Conservation (phyloP, 2,113 vertebrate species). For the Paradoxurus hermaphroditus region DNA sequence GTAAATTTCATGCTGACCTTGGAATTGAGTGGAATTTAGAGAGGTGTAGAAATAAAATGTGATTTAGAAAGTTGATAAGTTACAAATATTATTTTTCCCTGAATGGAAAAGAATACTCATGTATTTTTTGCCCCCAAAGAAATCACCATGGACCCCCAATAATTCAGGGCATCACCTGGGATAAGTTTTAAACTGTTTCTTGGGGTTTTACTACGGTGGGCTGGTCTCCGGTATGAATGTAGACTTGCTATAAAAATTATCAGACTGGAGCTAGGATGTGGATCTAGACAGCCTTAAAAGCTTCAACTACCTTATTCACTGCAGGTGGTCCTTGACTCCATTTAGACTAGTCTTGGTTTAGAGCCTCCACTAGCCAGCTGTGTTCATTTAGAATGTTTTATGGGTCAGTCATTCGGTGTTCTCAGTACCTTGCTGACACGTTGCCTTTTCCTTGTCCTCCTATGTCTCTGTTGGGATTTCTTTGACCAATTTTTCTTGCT, state of each 20-base stretch:
- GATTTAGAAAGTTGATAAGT: not conserved
- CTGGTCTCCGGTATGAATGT: not conserved
- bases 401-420: not conserved
- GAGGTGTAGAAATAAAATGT: not conserved
- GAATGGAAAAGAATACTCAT: not conserved
- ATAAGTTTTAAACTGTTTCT: not conserved
- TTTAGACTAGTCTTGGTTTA: not conserved
- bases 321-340: not conserved
- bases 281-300: not conserved
- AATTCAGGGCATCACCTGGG: not conserved
- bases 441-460: not conserved
- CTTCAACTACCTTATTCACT: not conserved
- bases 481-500: not conserved
- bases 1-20: not conserved
- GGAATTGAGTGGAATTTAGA: not conserved
- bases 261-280: not conserved
- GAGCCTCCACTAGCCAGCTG: rapidly evolving
- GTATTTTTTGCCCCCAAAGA: not conserved
- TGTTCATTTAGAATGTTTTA: not conserved
- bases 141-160: not conserved
- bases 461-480: not conserved
- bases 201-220: not conserved
- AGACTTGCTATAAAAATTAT: not conserved
- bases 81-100: not conserved
- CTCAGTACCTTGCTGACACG: not conserved